Evolutionary conservation across 2,797 vertebrate genomes (phyloP).

Genomic region (Pipistrellus pygmaeus): DNA sequence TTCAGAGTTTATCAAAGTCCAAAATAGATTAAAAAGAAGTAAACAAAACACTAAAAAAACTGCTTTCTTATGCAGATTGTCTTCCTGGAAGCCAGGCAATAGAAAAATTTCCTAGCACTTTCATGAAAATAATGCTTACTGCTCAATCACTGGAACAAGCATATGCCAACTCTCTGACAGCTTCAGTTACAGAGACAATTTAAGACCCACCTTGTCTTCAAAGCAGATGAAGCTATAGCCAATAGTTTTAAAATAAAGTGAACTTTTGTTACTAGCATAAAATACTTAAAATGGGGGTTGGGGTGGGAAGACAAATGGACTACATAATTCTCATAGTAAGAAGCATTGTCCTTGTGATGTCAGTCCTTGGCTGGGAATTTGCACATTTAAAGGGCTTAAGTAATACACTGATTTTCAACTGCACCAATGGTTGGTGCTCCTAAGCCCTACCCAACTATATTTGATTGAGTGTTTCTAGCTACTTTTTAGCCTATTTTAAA

Average conservation of each 20-base stretch:
- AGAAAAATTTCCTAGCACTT: slow-evolving; percentile 24
- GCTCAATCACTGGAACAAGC: slow-evolving; percentile 43
- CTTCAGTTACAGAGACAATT: slow-evolving; percentile 44
- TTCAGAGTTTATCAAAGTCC: background rate
- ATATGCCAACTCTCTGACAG: slow-evolving; percentile 19
- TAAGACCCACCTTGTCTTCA: slow-evolving; percentile 37
- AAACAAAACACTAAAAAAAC: background rate
- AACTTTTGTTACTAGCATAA: slow-evolving; percentile 37
- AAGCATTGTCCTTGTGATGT: background rate
- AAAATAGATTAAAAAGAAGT: slow-evolving; percentile 36
- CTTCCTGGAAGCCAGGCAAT: background rate
- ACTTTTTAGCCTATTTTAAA: slow-evolving; percentile 19
- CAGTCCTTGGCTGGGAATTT: background rate
- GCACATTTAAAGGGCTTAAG: background rate
- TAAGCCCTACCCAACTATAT: background rate
- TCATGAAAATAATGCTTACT: slow-evolving; percentile 57
- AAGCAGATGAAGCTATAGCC: background rate
- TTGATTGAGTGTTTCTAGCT: background rate
- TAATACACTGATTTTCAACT: background rate
- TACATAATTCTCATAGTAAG: background rate
- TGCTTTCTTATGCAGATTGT: slow-evolving; percentile 12
- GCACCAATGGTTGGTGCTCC: background rate
- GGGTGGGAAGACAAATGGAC: background rate
- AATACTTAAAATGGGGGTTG: slow-evolving; percentile 14
- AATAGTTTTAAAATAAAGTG: slow-evolving; percentile 39